Conservation (phyloP, 1,140 invertebrate species). For the Anagrus nilaparvatae region DNA sequence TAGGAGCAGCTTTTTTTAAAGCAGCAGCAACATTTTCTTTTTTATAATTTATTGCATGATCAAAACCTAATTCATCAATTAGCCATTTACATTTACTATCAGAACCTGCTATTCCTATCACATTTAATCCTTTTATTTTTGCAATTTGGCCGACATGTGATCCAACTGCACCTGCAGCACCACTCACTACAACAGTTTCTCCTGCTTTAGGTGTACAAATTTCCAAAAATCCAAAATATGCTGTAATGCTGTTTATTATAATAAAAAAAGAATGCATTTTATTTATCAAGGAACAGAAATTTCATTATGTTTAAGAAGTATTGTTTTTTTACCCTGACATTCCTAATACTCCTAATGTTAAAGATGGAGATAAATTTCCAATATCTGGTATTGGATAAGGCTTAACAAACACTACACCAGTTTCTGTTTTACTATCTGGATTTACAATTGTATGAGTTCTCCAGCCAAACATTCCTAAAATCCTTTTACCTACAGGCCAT, state of each 20-base stretch:
- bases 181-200: constrained; percentile 56
- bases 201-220: constrained; percentile 56
- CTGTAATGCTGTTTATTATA: constrained; percentile 48
- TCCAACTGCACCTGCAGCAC: constrained; percentile 58
- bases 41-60: constrained; percentile 64
- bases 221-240: constrained; percentile 63
- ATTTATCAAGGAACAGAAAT: neutral
- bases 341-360: constrained; percentile 49
- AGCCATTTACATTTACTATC: constrained; percentile 62
- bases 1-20: constrained; percentile 53
- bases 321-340: constrained; percentile 49
- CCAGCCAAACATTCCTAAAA: constrained; percentile 53
- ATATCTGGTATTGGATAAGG: constrained; percentile 45
- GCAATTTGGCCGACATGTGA: constrained; percentile 63
- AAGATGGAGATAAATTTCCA: constrained; percentile 45
- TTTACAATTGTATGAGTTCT: constrained; percentile 38
- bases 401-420: neutral
- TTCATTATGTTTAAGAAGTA: neutral
- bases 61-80: constrained; percentile 53
- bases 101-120: constrained; percentile 60
- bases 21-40: constrained; percentile 42
- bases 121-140: constrained; percentile 54
- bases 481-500: constrained; percentile 48
- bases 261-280: neutral
- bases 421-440: constrained; percentile 7